These are phyloP conservation scores for Crotophaga sulcirostris DNA, from an alignment of 2,113 vertebrate genomes.

Conservation along the genomic window DNA sequence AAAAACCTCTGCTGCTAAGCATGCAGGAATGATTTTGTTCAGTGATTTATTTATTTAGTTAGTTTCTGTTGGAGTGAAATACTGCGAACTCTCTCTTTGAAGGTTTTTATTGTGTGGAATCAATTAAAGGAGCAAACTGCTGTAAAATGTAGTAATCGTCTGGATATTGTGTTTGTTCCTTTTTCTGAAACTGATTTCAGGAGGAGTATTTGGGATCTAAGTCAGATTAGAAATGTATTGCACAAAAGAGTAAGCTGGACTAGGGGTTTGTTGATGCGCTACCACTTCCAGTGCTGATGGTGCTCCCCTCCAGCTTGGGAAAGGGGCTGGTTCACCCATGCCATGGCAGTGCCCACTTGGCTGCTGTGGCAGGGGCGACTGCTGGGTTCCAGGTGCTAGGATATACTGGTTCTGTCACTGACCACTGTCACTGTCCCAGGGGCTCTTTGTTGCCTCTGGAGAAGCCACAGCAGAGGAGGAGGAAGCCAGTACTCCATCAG, in stretches of 20 bases:
- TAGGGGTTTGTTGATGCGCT: too few species aligned
- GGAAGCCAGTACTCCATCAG: background rate
- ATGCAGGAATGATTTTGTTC: background rate
- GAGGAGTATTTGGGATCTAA: background rate
- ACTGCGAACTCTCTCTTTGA: background rate
- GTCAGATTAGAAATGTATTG: background rate
- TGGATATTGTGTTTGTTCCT: background rate
- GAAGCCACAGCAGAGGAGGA: background rate
- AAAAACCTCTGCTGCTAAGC: background rate
- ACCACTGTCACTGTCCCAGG: background rate
- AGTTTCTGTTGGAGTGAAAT: background rate
- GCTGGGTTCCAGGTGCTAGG: background rate
- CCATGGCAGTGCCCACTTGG: background rate
- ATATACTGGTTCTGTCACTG: background rate
- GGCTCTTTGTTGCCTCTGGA: background rate
- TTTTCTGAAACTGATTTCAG: background rate
- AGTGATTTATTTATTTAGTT: background rate
- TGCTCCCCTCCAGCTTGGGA: too few species aligned
- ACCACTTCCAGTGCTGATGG: too few species aligned
- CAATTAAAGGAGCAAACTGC: background rate
- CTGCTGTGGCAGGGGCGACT: background rate
- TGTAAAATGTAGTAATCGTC: background rate
- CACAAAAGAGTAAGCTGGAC: background rate
- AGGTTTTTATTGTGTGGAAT: background rate
- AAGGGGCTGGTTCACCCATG: too few species aligned